These are phyloP conservation scores for Cisticola juncidis DNA, from an alignment of 2,113 vertebrate species.

Conservation along the genomic window DNA sequence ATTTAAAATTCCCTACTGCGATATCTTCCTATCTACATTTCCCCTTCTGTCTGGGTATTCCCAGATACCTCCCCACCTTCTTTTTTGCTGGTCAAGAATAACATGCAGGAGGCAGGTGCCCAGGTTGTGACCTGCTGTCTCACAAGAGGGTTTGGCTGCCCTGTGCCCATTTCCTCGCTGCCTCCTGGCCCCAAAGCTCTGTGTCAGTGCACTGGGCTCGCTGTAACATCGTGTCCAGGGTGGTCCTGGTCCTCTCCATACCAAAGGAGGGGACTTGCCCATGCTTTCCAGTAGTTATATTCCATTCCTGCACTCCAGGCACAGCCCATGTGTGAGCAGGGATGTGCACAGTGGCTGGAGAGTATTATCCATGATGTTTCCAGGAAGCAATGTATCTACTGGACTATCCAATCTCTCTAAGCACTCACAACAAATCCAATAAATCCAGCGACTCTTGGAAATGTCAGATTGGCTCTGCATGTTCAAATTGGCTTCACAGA, in stretches of 20 bases:
- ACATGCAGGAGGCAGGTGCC: neutral
- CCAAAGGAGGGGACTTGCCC: neutral
- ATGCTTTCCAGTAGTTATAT: neutral
- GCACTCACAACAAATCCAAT: neutral
- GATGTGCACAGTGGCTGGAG: neutral
- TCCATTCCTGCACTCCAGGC: neutral
- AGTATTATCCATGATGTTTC: neutral
- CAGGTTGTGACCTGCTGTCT: neutral
- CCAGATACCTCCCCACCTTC: neutral
- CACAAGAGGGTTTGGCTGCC: neutral
- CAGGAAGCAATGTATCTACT: neutral
- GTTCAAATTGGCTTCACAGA: neutral
- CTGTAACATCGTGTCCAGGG: accelerated
- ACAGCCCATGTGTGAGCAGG: neutral
- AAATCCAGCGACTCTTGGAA: neutral
- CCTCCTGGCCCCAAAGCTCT: neutral
- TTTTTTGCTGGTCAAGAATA: neutral
- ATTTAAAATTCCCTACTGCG: neutral
- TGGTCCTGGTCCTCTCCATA: neutral
- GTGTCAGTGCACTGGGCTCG: neutral
- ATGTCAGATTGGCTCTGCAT: accelerated
- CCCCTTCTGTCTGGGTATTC: neutral
- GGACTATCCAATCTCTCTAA: neutral
- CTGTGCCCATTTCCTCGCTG: neutral
- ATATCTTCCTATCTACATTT: neutral